Evolutionary conservation across 2,888 invertebrate genomes (phyloP), one percentile per base, ranked within the genome.

Genomic region (Lasioglossum oenotherae): DNA sequence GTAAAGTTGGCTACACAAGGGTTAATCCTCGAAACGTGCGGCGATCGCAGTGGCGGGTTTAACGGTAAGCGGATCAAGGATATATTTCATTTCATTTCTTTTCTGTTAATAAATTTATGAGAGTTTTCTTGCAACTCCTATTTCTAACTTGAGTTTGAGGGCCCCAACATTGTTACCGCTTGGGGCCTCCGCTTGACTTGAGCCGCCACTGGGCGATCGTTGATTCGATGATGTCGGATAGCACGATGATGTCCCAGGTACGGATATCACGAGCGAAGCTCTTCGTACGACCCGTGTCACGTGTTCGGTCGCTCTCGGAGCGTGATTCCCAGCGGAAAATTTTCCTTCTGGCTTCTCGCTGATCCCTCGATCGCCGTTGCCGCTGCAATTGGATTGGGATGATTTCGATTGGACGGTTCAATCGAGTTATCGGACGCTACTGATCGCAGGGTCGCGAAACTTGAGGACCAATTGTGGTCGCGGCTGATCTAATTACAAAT

Each of bases 231-330:
- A 57, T 31, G 31, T 67, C 67, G 38, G 35, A 10, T 10, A 57
- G n/a, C n/a, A 19, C 16, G 44, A 46, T 19, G 44, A 72, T n/a
- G 72, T 72, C n/a, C 27, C 27, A 5, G 16, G 16, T 4, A 19
- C n/a, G n/a, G 44, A 72, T n/a, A 31, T 72, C 72, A 12, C 69
- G 80, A 44, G 57, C 71, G 60, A 60, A 72, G 81, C 60, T 74
- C 27, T 41, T 74, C 73, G 60, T n/a, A 60, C 75, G 4, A 4
- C 27, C 1, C 5, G 41, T n/a, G 27, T 82, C 80, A 35, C 79
- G 64, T 10, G 67, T 67, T 8, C 67, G 31, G n/a, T n/a, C 38
- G 41, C n/a, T n/a, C 31, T 64, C 76, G 19, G 5, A 14, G 31
- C 31, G 64, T 64, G 76, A 23, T 6, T 19, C 23, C 16, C 41